Evolutionary conservation across 92 coral and sea anemone species (phyloP).

Genomic region (Siderastrea siderea): DNA sequence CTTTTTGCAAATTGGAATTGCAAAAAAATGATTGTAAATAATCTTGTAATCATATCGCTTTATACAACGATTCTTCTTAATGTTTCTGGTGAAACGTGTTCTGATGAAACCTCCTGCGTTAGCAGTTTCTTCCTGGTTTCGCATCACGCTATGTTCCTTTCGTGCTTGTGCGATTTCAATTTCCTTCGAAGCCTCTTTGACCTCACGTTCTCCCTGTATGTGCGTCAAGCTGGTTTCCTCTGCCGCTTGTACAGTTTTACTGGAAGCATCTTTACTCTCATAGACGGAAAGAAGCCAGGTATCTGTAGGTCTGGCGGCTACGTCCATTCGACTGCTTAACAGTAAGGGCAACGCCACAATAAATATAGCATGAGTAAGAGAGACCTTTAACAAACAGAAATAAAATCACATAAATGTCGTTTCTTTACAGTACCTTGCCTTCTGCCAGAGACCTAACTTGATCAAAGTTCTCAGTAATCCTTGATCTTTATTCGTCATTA

Average conservation of each 20-base stretch:
- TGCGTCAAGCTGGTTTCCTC: neutral
- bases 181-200: neutral
- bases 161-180: neutral
- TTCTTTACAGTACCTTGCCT: too few relatives aligned
- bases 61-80: constrained; percentile 5
- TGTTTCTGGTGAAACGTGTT: neutral
- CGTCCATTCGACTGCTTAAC: neutral
- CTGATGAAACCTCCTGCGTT: neutral
- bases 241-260: neutral
- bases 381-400: neutral
- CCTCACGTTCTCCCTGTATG: neutral
- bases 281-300: neutral
- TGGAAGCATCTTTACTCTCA: neutral
- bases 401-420: too few relatives aligned
- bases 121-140: neutral
- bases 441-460: too few relatives aligned
- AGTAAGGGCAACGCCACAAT: neutral
- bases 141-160: neutral
- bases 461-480: too few relatives aligned
- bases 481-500: too few relatives aligned
- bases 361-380: neutral
- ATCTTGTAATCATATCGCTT: neutral
- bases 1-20: constrained; percentile 29
- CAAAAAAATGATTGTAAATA: constrained; percentile 8
- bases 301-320: neutral